phyloP scores from a whole-genome alignment of 2,888 invertebrate genomes.

The Pediacus dermestoides region DNA sequence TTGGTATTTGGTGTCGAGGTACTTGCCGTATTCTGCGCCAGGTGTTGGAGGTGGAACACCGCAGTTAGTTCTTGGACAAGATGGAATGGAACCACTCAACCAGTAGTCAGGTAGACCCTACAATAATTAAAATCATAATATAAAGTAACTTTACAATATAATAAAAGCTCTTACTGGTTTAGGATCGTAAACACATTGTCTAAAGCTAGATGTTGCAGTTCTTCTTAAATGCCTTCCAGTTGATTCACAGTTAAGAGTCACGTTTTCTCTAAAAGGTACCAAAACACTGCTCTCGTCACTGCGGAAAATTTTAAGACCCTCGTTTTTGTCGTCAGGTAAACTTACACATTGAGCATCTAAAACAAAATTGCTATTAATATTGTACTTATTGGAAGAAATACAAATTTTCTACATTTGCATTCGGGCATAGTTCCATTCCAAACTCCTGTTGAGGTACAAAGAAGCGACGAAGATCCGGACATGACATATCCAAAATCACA shows the following conservation, averaged over 20 bases:
- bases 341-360: conserved; percentile 87
- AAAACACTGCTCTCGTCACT: conserved; percentile 79
- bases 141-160: conserved; percentile 3
- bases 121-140: conserved; percentile 13
- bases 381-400: background rate
- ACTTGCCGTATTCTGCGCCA: conserved; percentile 90
- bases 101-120: conserved; percentile 85
- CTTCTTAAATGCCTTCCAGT: conserved; percentile 74
- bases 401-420: conserved; percentile 78
- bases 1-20: conserved; percentile 83
- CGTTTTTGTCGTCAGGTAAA: conserved; percentile 82
- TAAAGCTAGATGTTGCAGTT: conserved; percentile 78
- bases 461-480: conserved; percentile 79
- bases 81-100: conserved; percentile 81
- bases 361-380: conserved; percentile 29
- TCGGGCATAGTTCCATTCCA: conserved; percentile 94
- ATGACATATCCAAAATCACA: conserved; percentile 94
- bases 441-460: conserved; percentile 83
- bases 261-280: conserved; percentile 86
- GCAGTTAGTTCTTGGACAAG: conserved; percentile 86
- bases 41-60: conserved; percentile 88
- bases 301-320: conserved; percentile 75
- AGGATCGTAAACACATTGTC: conserved; percentile 95
- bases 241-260: conserved; percentile 77
- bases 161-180: conserved; percentile 59